Conservation (phyloP, 2,113 vertebrate species). For the Aythya baeri region DNA sequence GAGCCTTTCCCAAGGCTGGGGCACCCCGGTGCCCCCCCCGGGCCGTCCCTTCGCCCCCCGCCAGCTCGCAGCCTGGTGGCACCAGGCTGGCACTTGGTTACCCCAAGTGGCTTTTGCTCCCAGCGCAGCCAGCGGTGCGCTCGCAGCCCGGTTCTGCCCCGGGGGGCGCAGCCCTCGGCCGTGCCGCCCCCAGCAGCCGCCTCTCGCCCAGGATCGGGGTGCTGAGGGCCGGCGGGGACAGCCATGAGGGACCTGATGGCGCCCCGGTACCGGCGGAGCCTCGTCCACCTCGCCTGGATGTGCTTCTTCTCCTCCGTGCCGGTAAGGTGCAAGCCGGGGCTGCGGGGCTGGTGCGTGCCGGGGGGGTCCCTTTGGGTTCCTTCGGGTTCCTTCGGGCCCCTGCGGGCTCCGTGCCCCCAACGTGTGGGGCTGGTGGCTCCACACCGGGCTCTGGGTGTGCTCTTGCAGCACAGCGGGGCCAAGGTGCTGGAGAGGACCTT, state of each 20-base stretch:
- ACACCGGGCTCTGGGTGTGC: not conserved
- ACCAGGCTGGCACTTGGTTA: no score
- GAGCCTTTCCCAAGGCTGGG: no score
- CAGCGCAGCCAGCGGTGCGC: no score
- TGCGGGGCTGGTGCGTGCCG: not conserved
- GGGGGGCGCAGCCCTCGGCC: not conserved
- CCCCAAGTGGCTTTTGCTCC: no score
- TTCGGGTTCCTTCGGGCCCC: no score
- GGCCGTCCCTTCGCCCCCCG: no score
- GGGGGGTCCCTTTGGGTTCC: no score
- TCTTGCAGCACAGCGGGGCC: constrained; percentile 25
- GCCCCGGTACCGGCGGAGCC: not conserved
- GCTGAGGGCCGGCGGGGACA: not conserved
- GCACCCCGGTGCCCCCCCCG: no score
- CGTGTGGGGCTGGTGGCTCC: not conserved
- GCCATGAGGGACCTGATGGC: not conserved
- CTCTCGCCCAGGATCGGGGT: not conserved
- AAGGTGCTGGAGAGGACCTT: constrained; percentile 85
- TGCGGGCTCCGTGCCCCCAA: not conserved
- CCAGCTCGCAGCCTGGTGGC: no score
- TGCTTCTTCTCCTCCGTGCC: constrained; percentile 16
- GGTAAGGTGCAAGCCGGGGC: constrained; percentile 13
- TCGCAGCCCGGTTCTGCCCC: rapidly evolving
- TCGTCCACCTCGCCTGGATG: constrained; percentile 4
- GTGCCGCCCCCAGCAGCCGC: rapidly evolving